phyloP scores from a whole-genome alignment of 2,113 vertebrate species.

The Callopanchax toddi region DNA sequence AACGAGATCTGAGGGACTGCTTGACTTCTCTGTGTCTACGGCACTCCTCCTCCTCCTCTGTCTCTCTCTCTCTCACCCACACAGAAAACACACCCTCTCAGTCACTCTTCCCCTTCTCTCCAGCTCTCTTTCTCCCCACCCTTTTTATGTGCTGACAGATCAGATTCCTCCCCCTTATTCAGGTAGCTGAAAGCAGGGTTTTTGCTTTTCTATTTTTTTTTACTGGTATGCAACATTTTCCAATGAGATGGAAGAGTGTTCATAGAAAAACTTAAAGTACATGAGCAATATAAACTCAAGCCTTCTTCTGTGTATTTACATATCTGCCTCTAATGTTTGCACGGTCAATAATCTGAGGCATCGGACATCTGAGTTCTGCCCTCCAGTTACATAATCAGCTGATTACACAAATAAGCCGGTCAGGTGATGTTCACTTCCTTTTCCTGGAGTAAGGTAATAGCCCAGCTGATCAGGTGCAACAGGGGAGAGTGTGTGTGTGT shows the following conservation, averaged over 20 bases:
- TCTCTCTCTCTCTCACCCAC: conserved; percentile 59
- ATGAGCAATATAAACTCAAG: not conserved
- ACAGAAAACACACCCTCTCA: conserved; percentile 67
- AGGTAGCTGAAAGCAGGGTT: conserved; percentile 71
- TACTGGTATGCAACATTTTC: conserved; percentile 6
- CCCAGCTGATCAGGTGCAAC: conserved; percentile 51
- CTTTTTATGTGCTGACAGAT: conserved; percentile 66
- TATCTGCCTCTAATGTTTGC: conserved; percentile 23
- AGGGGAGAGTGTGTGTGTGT: conserved; percentile 4
- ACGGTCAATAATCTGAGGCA: conserved; percentile 47
- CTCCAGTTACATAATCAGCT: conserved; percentile 67
- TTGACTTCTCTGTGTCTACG: conserved; percentile 48
- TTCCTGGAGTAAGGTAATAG: conserved; percentile 76
- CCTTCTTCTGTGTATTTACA: conserved; percentile 15
- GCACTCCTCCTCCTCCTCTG: conserved; percentile 41
- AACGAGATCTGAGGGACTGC: conserved; percentile 64
- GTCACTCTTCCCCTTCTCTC: conserved; percentile 48
- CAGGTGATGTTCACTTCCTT: conserved; percentile 69
- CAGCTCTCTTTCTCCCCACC: conserved; percentile 49
- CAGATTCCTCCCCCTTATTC: conserved; percentile 67
- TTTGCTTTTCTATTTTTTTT: conserved; percentile 18
- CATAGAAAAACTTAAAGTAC: not conserved
- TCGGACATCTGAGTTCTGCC: conserved; percentile 34
- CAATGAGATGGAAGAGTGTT: not conserved
- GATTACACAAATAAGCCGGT: conserved; percentile 74